phyloP scores from a whole-genome alignment of 2,888 invertebrate species.

The Pogonocherus hispidulus region DNA sequence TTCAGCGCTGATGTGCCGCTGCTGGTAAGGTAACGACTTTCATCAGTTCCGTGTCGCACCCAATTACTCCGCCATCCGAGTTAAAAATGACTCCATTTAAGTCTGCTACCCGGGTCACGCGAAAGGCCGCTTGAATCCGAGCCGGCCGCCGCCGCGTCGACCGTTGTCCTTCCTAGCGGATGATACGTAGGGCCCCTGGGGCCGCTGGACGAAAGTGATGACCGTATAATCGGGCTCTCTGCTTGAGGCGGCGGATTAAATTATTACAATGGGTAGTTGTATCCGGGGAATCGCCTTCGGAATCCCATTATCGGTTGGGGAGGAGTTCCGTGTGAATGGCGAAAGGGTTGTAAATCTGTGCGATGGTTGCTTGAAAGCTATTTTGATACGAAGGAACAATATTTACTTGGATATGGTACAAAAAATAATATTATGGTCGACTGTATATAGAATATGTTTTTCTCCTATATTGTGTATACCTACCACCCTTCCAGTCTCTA shows the following conservation, averaged over 20 bases:
- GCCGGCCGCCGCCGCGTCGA: not conserved
- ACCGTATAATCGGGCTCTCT: constrained; percentile 37
- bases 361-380: not conserved
- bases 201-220: constrained; percentile 31
- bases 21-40: constrained; percentile 17
- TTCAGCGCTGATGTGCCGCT: not conserved
- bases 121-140: not conserved
- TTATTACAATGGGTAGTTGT: constrained; percentile 36
- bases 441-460: too few species aligned
- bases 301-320: constrained; percentile 19
- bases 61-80: constrained; percentile 19
- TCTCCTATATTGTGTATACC: too few species aligned
- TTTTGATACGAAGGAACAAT: too few species aligned
- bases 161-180: not conserved
- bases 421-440: too few species aligned
- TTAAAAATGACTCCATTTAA: constrained; percentile 30
- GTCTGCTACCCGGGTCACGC: constrained; percentile 7
- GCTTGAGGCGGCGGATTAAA: constrained; percentile 34
- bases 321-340: constrained; percentile 5
- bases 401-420: too few species aligned
- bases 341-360: not conserved
- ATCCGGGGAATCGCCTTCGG: constrained; percentile 24
- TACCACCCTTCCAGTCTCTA: too few species aligned
- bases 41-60: constrained; percentile 22
- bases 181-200: not conserved